A percentile compares a stretch with the other conserved stretches of the same genome.
phyloP scores from a whole-genome alignment of 2,888 invertebrate species.

The Melanargia galathea region DNA sequence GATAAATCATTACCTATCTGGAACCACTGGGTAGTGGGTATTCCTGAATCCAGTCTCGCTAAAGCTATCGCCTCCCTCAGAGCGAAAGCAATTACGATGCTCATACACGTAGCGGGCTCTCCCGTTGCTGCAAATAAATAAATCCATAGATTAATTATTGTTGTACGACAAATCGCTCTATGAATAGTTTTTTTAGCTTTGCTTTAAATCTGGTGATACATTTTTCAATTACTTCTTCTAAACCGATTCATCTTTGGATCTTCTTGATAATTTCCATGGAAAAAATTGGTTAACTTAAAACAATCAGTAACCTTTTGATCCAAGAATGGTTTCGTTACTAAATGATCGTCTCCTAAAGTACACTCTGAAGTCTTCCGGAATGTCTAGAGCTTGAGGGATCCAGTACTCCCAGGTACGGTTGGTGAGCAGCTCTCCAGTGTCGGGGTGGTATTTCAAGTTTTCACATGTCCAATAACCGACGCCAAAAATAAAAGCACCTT shows the following conservation, averaged over 20 bases:
- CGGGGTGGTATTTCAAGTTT: constrained; percentile 79
- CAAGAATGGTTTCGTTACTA: constrained; percentile 83
- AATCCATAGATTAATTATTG: neutral
- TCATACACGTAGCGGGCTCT: constrained; percentile 77
- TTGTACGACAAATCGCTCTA: neutral
- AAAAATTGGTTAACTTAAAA: neutral
- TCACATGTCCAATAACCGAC: constrained; percentile 9
- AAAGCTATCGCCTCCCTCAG: constrained; percentile 84
- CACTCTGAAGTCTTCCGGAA: constrained; percentile 87
- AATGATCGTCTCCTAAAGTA: constrained; percentile 84
- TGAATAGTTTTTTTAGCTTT: neutral
- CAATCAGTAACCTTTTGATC: constrained; percentile 83
- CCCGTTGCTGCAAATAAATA: constrained; percentile 63
- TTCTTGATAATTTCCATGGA: neutral
- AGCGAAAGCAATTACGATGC: constrained; percentile 80
- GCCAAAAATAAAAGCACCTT: constrained; percentile 13
- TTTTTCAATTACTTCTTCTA: neutral
- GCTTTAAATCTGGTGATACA: neutral
- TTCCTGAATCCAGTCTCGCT: constrained; percentile 83
- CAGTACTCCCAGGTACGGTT: constrained; percentile 90
- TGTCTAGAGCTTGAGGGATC: constrained; percentile 87
- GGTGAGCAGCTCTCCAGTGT: constrained; percentile 86
- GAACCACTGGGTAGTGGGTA: constrained; percentile 80
- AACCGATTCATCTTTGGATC: too few species aligned
- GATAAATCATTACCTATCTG: constrained; percentile 78